A percentile compares a stretch with the other conserved stretches of the same genome.
phyloP scores from a whole-genome alignment of 2,797 vertebrate species.

The Lepus oiostolus region DNA sequence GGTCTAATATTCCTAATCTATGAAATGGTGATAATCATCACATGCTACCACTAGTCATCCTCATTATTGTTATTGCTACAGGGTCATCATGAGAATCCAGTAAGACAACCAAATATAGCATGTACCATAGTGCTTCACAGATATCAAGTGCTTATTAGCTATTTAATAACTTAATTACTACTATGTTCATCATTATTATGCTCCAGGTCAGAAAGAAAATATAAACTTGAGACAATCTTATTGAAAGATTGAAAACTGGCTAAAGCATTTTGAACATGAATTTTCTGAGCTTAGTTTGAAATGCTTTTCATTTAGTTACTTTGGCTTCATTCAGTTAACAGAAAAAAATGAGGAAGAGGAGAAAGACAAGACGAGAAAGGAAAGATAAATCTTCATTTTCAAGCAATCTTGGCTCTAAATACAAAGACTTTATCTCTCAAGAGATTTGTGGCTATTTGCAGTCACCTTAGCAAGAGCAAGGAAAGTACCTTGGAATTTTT shows the following conservation, averaged over 20 bases:
- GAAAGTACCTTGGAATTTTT: slow-evolving; percentile 77
- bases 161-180: background rate
- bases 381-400: background rate
- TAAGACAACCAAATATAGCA: background rate
- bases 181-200: background rate
- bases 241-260: background rate
- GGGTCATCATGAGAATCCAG: background rate
- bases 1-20: background rate
- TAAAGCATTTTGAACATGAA: background rate
- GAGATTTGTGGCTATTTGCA: background rate
- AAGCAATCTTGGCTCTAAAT: background rate
- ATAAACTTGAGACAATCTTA: background rate
- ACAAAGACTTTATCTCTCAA: slow-evolving; percentile 22
- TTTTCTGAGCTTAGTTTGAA: background rate
- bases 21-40: background rate
- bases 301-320: background rate
- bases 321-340: background rate
- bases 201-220: background rate
- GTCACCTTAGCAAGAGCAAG: slow-evolving; percentile 41
- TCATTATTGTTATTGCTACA: background rate
- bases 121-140: background rate
- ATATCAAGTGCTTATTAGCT: background rate
- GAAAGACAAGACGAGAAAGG: background rate
- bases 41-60: background rate
- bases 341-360: background rate